Base-by-base conservation (phyloP, 2,888 invertebrate genomes). In the Aquatica leii region DNA sequence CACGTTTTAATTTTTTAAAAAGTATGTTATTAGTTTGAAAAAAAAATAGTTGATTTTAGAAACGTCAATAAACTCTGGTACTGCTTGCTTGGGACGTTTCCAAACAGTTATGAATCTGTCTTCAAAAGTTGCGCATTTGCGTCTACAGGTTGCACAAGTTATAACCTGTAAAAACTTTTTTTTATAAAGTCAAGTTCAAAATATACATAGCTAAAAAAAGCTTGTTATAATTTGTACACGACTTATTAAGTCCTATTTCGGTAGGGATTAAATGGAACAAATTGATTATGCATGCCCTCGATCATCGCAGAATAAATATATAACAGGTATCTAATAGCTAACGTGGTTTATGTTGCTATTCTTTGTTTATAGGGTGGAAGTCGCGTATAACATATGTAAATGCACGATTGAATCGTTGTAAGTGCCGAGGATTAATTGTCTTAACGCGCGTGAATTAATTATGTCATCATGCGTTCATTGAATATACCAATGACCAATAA, bases 71-170 rank as follows among this genome's bases (percentile, higher is more conserved):
- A 63, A 59, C 59, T 55, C 52, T n/a, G n/a, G n/a, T n/a, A n/a
- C n/a, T 24, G 55, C 17, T 64, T 59, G 48, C 56, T 64, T 64
- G 64, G 64, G 55, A 55, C 51, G 59, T 24, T 64, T 64, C 64
- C 64, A 65, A 61, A 60, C 56, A 65, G 65, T 61, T 64, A 65
- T 65, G 65, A 65, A 65, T 65, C 65, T 65, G 56, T 65, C 65
- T 56, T 65, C 65, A 65, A 56, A 65, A 57, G 59, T 65, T 65
- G 56, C 56, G 60, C 65, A 61, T 64, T 64, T 64, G 49, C 52
- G 58, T 59, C 59, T 53, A 52, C 59, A 48, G 59, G 62, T 35
- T 53, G 18, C 34, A 52, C 61, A 61, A 65, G 48, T 60, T 65
- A 65, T 65, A 52, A 52, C 60, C 60, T 40, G 49, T 20, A 37